These are phyloP conservation scores for Axis porcinus DNA, from an alignment of 2,113 vertebrate species.

Conservation along the genomic window DNA sequence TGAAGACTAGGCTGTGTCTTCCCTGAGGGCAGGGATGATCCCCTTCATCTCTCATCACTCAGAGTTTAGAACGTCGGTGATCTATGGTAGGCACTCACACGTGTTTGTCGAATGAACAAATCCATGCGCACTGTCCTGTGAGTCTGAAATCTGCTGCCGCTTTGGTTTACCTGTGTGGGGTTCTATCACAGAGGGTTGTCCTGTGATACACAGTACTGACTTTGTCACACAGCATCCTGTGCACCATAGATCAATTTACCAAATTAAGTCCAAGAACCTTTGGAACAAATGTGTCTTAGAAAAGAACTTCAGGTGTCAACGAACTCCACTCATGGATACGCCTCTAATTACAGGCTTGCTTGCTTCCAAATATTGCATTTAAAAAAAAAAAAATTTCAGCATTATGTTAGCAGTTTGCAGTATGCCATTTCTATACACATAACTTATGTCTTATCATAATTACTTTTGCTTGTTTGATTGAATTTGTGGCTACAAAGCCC, in stretches of 20 bases:
- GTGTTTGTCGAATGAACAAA: not conserved
- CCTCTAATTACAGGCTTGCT: not conserved
- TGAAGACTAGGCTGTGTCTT: not conserved
- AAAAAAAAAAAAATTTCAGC: not conserved
- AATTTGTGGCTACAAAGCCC: not conserved
- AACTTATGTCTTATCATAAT: not conserved
- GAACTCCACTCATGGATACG: not conserved
- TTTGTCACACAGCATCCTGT: constrained; percentile 10
- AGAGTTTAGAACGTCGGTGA: not conserved
- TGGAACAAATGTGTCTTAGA: not conserved
- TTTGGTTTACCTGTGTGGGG: not conserved
- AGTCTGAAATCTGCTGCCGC: not conserved
- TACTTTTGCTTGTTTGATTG: not conserved
- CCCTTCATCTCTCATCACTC: not conserved
- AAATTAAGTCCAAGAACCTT: constrained; percentile 3
- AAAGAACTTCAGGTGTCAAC: not conserved
- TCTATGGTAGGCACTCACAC: not conserved
- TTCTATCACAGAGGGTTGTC: not conserved
- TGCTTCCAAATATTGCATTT: not conserved
- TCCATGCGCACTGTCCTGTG: not conserved
- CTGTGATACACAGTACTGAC: not conserved
- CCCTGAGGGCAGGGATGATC: not conserved
- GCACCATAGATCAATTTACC: not conserved
- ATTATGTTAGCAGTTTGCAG: not conserved
- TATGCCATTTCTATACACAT: not conserved